phyloP scores from a whole-genome alignment of 2,888 invertebrate genomes.

The Nemapogon koenigi region DNA sequence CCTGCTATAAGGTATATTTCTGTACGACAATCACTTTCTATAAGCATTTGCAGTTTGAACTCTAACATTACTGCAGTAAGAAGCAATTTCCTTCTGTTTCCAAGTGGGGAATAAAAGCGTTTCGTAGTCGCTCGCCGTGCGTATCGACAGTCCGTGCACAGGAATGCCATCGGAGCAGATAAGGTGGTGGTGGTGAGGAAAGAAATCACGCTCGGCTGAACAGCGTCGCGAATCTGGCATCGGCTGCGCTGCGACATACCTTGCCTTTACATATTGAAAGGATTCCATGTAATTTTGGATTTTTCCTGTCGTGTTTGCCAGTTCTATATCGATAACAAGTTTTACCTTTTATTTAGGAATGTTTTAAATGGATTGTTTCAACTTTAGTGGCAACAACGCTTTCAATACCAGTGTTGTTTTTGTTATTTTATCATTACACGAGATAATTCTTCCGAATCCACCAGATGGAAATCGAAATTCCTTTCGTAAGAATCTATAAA shows the following conservation, averaged over 20 bases:
- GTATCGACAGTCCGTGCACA: slow-evolving; percentile 49
- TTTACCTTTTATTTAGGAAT: no score
- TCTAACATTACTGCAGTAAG: slow-evolving; percentile 16
- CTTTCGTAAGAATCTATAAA: no score
- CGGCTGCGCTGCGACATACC: not conserved
- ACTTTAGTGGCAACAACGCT: no score
- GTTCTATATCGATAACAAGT: no score
- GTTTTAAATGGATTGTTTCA: no score
- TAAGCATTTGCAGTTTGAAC: not conserved
- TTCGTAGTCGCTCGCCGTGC: slow-evolving; percentile 60
- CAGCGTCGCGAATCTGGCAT: slow-evolving; percentile 13
- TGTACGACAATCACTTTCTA: not conserved
- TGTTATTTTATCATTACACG: no score
- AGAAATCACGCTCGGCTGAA: slow-evolving; percentile 23
- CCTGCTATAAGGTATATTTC: slow-evolving; percentile 52
- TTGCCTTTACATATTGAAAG: not conserved
- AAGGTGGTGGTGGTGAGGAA: slow-evolving; percentile 42
- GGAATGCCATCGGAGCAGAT: slow-evolving; percentile 62
- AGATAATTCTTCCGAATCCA: no score
- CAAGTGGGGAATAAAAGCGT: slow-evolving; percentile 60
- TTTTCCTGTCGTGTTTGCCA: not conserved
- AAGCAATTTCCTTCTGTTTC: slow-evolving; percentile 23
- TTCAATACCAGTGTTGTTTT: no score
- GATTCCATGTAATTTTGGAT: not conserved
- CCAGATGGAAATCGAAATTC: no score